Evolutionary conservation across 2,113 vertebrate genomes (phyloP), one percentile per base, ranked within the genome.

Genomic region (Microtus montanus): DNA sequence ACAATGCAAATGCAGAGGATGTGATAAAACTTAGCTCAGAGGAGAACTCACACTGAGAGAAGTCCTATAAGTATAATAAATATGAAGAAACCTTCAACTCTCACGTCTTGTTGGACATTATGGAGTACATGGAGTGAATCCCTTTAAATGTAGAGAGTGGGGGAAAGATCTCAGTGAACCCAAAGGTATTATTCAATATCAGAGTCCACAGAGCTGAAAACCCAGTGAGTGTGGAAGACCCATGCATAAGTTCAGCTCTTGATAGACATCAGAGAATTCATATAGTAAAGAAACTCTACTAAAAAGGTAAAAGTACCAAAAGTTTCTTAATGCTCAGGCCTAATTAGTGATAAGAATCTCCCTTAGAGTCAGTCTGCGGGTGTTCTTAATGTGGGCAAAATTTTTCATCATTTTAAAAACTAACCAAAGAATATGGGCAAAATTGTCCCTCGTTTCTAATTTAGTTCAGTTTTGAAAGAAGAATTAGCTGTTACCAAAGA

Each of bases 31-130:
- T 78, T 35, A 95, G 80, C 91, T 97, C 97, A 88, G 94, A 95
- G 63, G 63, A 94, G 96, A 95, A 96, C 82, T 38, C 95, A 97
- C 94, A 97, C 91, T 26, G 95, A 93, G 94, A 91, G 44, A 97
- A 97, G 73, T 96, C 94, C 54, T 96, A 94, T 28, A 96, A 96
- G 58, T 97, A 77, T 66, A 20, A 92, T 19, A 66, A 94, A 38
- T 96, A 93, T 84, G 93, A 68, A 92, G 20, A 96, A 96, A 94
- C 74, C 92, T 78, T 88, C 95, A 96, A 6, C 35, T 38, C 22
- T 97, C 93, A 63, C 93, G 94, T 89, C 88, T 97, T 70, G 78
- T 88, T 74, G 89, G 75, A 90, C 95, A 97, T 68, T 86, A 95
- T 1, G 92, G 95, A 84, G 87, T 92, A 24, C 91, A 97, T 64